Conservation (phyloP, 1,140 invertebrate species). For the Pachypsylla venusta region DNA sequence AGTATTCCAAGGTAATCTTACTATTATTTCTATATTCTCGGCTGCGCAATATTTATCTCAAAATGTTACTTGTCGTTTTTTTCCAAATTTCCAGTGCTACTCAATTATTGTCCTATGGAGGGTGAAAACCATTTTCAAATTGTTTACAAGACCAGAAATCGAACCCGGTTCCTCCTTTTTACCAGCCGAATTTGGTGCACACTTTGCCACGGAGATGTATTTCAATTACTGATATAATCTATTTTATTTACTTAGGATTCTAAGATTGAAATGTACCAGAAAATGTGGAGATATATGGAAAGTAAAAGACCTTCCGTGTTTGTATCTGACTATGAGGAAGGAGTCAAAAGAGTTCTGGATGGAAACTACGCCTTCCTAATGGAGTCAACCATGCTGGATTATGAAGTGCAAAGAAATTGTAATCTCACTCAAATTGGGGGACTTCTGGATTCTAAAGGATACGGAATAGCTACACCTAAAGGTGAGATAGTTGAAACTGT, state of each 20-base stretch:
- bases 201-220: too few species aligned
- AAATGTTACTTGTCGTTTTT: too few species aligned
- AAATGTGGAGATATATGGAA: slow-evolving; percentile 96
- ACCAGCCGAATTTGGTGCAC: too few species aligned
- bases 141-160: too few species aligned
- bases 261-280: slow-evolving; percentile 87
- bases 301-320: slow-evolving; percentile 64
- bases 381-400: slow-evolving; percentile 97
- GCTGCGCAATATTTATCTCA: too few species aligned
- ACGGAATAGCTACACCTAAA: slow-evolving; percentile 76
- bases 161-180: too few species aligned
- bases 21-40: too few species aligned
- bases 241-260: slow-evolving; percentile 56
- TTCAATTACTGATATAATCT: too few species aligned
- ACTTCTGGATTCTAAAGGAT: slow-evolving; percentile 81
- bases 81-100: too few species aligned
- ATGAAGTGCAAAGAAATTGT: slow-evolving; percentile 87
- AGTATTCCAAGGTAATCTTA: too few species aligned
- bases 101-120: too few species aligned
- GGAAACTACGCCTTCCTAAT: slow-evolving; percentile 96
- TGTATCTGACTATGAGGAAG: slow-evolving; percentile 76
- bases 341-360: slow-evolving; percentile 63
- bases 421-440: slow-evolving; percentile 97
- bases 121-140: too few species aligned
- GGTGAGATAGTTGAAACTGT: slow-evolving; percentile 37